Base-by-base conservation (phyloP, 2,113 vertebrate species). In the Apaloderma vittatum region DNA sequence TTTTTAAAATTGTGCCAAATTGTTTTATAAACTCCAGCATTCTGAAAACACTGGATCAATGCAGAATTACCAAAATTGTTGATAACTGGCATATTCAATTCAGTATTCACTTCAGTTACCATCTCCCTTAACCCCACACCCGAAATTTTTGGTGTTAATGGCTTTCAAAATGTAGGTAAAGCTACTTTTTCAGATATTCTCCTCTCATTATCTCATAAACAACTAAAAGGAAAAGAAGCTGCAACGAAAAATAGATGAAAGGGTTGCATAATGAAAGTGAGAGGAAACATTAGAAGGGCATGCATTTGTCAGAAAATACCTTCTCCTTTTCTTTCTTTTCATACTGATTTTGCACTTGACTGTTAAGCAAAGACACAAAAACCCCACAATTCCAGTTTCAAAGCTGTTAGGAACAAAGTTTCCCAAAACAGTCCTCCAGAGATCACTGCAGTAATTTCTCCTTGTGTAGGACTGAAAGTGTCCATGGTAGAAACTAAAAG, bases 111-210 rank as follows among this genome's bases (percentile, higher is more conserved):
- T 80, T 72, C 37, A n/a, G 16, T 83, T 95, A 81, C 29, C 1
- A 1, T 61, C 37, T 85, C 22, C 6, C 27, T 82, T 55, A 94
- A 78, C 6, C 30, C 90, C 43, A 75, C 0, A 2, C 43, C 29
- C 15, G 19, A 78, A 62, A 51, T 59, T 36, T 86, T 78, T 63
- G 6, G 6, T 85, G 32, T 55, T 87, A 90, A 90, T 57, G 10
- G 20, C 37, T 93, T 87, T 93, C 20, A 82, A 85, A 67, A 75
- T 24, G 15, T 48, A 95, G 26, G 52, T 48, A 85, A 86, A 95
- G 29, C 8, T 82, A 91, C 22, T 59, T 81, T 79, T 88, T 43
- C 67, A 90, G 34, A 67, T 70, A 83, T 30, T 86, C 8, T 80
- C 23, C 36, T 77, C 45, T 77, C 32, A 29, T 21, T 58, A 73